phyloP scores from a whole-genome alignment of 2,888 invertebrate species.

The Dasysyrphus tricinctus region DNA sequence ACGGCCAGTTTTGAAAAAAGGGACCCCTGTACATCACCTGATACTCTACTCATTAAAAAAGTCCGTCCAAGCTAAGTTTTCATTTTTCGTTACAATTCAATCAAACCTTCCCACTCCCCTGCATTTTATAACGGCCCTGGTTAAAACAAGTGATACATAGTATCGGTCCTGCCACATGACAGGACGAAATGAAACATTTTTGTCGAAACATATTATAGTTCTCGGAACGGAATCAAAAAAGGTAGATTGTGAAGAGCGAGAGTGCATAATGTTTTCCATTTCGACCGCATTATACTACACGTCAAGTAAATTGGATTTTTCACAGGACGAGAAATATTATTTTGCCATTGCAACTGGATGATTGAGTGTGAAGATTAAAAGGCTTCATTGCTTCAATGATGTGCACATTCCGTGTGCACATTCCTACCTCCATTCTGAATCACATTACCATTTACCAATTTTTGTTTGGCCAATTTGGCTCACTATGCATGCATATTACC shows the following conservation, averaged over 20 bases:
- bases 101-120: not conserved
- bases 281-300: slow-evolving; percentile 62
- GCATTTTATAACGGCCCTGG: not conserved
- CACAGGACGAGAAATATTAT: slow-evolving; percentile 54
- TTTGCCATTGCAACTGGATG: slow-evolving; percentile 55
- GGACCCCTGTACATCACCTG: no score
- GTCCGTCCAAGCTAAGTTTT: not conserved
- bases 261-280: slow-evolving; percentile 46
- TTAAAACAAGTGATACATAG: not conserved
- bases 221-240: slow-evolving; percentile 8
- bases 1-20: no score
- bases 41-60: no score
- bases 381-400: slow-evolving; percentile 39
- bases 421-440: slow-evolving; percentile 10
- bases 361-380: slow-evolving; percentile 67
- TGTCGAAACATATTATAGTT: slow-evolving; percentile 13
- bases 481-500: slow-evolving; percentile 12
- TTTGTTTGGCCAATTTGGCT: slow-evolving; percentile 41
- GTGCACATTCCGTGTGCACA: slow-evolving; percentile 57
- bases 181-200: slow-evolving; percentile 15
- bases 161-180: slow-evolving; percentile 1
- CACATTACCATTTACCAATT: slow-evolving; percentile 37
- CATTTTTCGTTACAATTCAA: no score
- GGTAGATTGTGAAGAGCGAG: not conserved
- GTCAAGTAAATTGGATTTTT: slow-evolving; percentile 67